Conservation (phyloP, 2,888 invertebrate genomes). For the Bruchidius siliquastri region DNA sequence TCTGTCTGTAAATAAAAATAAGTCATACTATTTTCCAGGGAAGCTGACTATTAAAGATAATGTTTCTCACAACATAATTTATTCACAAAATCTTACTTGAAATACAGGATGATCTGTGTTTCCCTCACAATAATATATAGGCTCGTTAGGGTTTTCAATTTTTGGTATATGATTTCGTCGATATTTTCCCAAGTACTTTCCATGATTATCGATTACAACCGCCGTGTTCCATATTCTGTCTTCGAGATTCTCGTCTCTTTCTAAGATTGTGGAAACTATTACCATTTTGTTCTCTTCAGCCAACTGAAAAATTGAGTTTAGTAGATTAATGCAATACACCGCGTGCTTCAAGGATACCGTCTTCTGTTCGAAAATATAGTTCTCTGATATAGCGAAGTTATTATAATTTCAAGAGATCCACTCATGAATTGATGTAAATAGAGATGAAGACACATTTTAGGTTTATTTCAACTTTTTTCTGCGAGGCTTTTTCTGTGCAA, state of each 20-base stretch:
- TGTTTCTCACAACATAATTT: neutral
- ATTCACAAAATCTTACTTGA: conserved; percentile 42
- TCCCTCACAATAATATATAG: conserved; percentile 91
- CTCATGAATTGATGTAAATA: too few species aligned
- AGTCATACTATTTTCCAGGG: too few species aligned
- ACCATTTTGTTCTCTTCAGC: conserved; percentile 84
- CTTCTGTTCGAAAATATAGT: too few species aligned
- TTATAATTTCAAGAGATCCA: too few species aligned
- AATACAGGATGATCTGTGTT: conserved; percentile 93
- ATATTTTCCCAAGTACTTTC: conserved; percentile 87
- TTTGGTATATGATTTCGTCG: conserved; percentile 97
- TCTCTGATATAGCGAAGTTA: too few species aligned
- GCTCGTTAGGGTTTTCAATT: conserved; percentile 96
- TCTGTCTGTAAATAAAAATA: conserved; percentile 55
- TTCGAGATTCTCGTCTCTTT: conserved; percentile 75
- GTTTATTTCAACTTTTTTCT: too few species aligned
- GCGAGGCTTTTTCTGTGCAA: too few species aligned
- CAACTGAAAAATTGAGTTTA: conserved; percentile 56
- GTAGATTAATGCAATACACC: too few species aligned
- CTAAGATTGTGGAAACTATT: conserved; percentile 90
- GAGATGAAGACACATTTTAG: too few species aligned
- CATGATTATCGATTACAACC: conserved; percentile 83
- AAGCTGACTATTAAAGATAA: neutral
- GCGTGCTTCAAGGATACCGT: too few species aligned
- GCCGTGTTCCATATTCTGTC: conserved; percentile 92